A percentile compares a stretch with the other conserved stretches of the same genome.
Evolutionary conservation across 2,113 vertebrate genomes (phyloP).

Genomic region (Petroica traversi): DNA sequence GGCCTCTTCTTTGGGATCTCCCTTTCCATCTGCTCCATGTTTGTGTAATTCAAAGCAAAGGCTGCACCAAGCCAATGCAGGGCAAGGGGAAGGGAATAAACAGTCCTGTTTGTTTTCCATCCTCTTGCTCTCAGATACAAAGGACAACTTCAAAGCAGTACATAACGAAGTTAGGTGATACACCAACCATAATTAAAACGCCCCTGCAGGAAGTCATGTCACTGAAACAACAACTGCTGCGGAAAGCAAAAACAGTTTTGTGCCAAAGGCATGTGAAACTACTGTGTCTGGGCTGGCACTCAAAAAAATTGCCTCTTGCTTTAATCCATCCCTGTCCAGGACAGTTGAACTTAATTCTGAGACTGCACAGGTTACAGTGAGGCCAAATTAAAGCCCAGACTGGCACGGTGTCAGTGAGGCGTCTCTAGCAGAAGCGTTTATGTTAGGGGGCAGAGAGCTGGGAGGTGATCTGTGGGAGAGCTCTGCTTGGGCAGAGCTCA

Average conservation of each 20-base stretch:
- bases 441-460: not conserved
- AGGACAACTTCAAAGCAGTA: constrained; percentile 53
- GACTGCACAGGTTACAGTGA: not conserved
- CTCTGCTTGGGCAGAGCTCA: not conserved
- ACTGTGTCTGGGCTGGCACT: not conserved
- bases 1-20: not conserved
- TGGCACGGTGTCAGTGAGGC: not conserved
- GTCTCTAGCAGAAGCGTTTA: not conserved
- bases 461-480: not conserved
- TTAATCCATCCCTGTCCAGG: not conserved
- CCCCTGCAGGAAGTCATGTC: constrained; percentile 56
- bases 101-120: constrained; percentile 32
- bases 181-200: constrained; percentile 63
- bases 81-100: constrained; percentile 36
- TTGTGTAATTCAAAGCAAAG: constrained; percentile 6
- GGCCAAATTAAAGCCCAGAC: not conserved
- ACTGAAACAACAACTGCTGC: constrained; percentile 31
- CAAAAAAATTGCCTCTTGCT: not conserved
- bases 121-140: constrained; percentile 17
- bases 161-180: constrained; percentile 39
- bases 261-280: constrained; percentile 32
- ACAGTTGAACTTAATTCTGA: not conserved
- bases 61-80: not conserved
- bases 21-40: not conserved
- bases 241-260: constrained; percentile 28